Evolutionary conservation across 2,888 invertebrate species (phyloP).

Genomic region (Agonopterix arenella): DNA sequence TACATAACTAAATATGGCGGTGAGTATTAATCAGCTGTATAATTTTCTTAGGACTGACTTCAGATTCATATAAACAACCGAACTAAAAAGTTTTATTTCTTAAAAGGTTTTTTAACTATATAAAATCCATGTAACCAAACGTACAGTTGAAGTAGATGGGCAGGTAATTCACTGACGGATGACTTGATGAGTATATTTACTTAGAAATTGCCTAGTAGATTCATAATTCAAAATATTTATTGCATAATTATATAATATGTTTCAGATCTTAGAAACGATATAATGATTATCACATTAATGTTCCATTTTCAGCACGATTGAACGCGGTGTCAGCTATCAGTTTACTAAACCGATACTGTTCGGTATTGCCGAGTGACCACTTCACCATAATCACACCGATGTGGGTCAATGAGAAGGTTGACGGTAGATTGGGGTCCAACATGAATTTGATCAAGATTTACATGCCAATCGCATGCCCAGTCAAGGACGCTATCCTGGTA

Average conservation of each 20-base stretch:
- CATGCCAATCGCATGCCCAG: slow-evolving; percentile 87
- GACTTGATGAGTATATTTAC: too few species aligned
- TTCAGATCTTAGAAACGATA: slow-evolving; percentile 3
- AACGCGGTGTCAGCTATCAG: slow-evolving; percentile 80
- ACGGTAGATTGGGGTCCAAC: fast-evolving
- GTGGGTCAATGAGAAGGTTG: slow-evolving; percentile 45
- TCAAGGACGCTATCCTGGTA: slow-evolving; percentile 83
- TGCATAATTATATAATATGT: too few species aligned
- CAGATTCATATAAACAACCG: not conserved
- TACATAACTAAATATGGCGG: slow-evolving; percentile 58
- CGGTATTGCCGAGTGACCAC: slow-evolving; percentile 84
- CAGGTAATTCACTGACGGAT: too few species aligned
- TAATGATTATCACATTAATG: slow-evolving; percentile 15
- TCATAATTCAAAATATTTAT: too few species aligned
- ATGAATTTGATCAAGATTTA: slow-evolving; percentile 70
- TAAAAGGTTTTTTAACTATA: too few species aligned
- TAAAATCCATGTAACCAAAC: too few species aligned
- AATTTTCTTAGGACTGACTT: not conserved
- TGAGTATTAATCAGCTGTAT: slow-evolving; percentile 19
- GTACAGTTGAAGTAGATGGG: too few species aligned
- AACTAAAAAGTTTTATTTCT: not conserved
- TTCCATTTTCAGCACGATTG: slow-evolving; percentile 45
- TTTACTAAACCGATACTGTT: slow-evolving; percentile 89
- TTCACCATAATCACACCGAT: slow-evolving; percentile 78
- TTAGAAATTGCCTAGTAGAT: not conserved